Base-by-base conservation (phyloP, 2,113 vertebrate genomes). In the Bostrychus sinensis region DNA sequence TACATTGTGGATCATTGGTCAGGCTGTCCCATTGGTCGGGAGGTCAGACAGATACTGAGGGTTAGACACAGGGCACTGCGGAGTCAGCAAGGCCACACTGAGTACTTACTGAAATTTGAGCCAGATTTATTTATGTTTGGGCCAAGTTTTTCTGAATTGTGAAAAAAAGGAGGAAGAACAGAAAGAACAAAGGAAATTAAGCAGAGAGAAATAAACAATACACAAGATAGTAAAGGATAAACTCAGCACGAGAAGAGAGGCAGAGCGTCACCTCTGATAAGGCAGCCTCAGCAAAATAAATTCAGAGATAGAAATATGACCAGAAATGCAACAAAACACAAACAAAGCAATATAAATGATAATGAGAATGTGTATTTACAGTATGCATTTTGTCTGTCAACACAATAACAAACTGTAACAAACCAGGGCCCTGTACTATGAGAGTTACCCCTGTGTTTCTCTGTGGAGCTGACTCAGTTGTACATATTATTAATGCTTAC, bases 101-200 rank as follows among this genome's bases (percentile, higher is more conserved):
- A 81, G 91, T 93, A 93, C 92, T 93, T 93, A 93, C 92, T 92
- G 92, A 93, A 93, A 53, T 87, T 87, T 66, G 91, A 84, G 87
- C 84, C 89, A 87, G 91, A 89, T 89, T 92, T 93, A 92, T 91
- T 93, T 78, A 88, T 85, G 86, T 90, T 90, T 88, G 88, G 89
- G 72, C 83, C 87, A 85, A 86, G 89, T 91, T 92, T 93, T 83
- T 93, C 91, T 93, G 86, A 88, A 89, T 85, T 60, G 72, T 76
- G 77, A 73, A 74, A 77, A 88, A 84, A 70, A 69, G 37, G 46
- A 81, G 73, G 76, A 62, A 80, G 66, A 82, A 68, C 57, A 84
- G 72, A 78, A 81, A 77, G 59, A 81, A 67, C 83, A 56, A 66
- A 73, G 42, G 56, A 14, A 16, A 45, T 74, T 30, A 62, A 56